These are phyloP conservation scores for Diaprepes abbreviatus DNA, from an alignment of 2,888 invertebrate genomes.

Conservation along the genomic window DNA sequence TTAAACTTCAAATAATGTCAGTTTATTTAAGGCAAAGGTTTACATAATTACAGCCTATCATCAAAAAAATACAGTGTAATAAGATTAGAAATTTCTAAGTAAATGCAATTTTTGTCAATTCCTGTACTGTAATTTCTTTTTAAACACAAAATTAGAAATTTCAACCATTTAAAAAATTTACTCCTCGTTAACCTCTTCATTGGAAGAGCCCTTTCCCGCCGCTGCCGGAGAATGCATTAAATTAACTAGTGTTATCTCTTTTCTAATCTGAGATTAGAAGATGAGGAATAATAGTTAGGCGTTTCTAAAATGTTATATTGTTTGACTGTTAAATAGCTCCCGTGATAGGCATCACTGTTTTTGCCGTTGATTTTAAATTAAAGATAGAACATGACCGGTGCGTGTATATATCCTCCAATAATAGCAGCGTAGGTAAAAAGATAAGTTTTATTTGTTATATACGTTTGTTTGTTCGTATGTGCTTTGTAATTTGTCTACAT, in stretches of 20 bases:
- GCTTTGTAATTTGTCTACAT: slow-evolving; percentile 26
- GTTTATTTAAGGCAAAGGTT: too few relatives aligned
- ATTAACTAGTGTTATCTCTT: slow-evolving; percentile 4
- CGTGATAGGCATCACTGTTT: slow-evolving; percentile 21
- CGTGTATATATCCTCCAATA: slow-evolving; percentile 18
- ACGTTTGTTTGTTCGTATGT: slow-evolving; percentile 15
- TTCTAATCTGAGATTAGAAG: slow-evolving; percentile 9
- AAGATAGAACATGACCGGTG: slow-evolving; percentile 12
- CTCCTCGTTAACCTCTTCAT: slow-evolving; percentile 5
- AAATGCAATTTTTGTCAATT: too few relatives aligned
- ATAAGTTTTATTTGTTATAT: slow-evolving; percentile 1
- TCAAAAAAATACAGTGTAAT: too few relatives aligned
- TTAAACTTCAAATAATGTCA: too few relatives aligned
- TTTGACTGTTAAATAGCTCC: slow-evolving; percentile 37
- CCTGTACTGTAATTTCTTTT: too few relatives aligned
- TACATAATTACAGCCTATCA: too few relatives aligned
- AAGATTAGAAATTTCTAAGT: too few relatives aligned
- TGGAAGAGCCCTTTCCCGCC: neutral
- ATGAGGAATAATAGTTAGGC: slow-evolving; percentile 24
- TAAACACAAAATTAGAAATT: neutral
- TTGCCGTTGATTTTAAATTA: slow-evolving; percentile 25
- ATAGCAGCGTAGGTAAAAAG: slow-evolving; percentile 5
- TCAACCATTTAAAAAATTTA: neutral
- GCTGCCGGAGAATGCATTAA: neutral
- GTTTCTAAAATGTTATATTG: slow-evolving; percentile 34